Conservation (phyloP, 53 echinoderm and acorn worm genomes). For the Henricia sp. region DNA sequence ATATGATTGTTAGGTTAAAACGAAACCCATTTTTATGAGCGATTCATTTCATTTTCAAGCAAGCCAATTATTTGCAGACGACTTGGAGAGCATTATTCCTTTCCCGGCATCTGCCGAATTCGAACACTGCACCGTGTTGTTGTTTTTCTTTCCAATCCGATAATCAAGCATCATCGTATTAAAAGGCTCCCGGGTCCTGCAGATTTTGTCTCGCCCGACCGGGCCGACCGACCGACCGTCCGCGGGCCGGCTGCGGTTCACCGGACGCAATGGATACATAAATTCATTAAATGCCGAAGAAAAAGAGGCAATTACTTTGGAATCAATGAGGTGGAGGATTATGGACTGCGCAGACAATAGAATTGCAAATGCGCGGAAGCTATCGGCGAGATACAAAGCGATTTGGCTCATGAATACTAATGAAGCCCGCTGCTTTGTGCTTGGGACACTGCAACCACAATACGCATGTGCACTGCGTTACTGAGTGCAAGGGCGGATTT, state of each 20-base stretch:
- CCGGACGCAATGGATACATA: slow-evolving; percentile 56
- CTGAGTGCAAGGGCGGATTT: slow-evolving; percentile 18
- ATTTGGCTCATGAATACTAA: slow-evolving; percentile 50
- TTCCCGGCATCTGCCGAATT: slow-evolving; percentile 33
- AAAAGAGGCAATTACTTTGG: slow-evolving; percentile 57
- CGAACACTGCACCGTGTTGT: background rate
- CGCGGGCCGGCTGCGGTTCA: slow-evolving; percentile 22
- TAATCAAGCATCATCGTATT: slow-evolving; percentile 57
- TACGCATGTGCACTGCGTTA: background rate
- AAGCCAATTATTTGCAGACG: slow-evolving; percentile 55
- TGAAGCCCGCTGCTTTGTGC: background rate
- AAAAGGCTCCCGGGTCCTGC: slow-evolving; percentile 39
- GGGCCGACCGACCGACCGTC: background rate
- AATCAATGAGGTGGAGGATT: slow-evolving; percentile 47
- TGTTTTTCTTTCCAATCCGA: slow-evolving; percentile 36
- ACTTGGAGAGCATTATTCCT: slow-evolving; percentile 57
- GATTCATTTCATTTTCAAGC: slow-evolving; percentile 52
- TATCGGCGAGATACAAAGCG: slow-evolving; percentile 27
- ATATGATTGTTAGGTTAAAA: too few species aligned
- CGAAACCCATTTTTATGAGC: too few species aligned
- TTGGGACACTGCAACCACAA: background rate
- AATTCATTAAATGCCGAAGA: slow-evolving; percentile 59
- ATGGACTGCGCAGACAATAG: slow-evolving; percentile 42
- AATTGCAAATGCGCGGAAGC: background rate
- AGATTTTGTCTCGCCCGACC: background rate